Percentiles rank a stretch among this genome's conserved stretches.
Evolutionary conservation across 2,113 vertebrate species (phyloP).

Genomic region (Chionomys nivalis): DNA sequence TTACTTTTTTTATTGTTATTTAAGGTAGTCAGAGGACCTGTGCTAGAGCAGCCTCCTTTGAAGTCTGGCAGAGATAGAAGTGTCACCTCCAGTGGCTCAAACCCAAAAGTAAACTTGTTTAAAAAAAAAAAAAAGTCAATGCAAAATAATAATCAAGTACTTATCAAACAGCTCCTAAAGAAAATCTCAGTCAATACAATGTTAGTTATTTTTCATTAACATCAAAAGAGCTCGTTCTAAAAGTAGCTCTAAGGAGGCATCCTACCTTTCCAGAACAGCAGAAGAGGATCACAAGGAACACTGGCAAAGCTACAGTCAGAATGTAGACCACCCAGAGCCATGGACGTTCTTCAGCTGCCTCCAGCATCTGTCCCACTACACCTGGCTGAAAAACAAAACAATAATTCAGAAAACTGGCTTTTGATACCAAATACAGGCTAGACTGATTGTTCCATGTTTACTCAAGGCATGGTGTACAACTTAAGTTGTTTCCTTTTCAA

Average conservation of each 20-base stretch:
- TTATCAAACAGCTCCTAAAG: not conserved
- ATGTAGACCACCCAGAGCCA: slow-evolving; percentile 99
- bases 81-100: slow-evolving; percentile 9
- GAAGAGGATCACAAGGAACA: slow-evolving; percentile 96
- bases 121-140: not conserved
- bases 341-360: slow-evolving; percentile 95
- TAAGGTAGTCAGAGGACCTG: slow-evolving; percentile 81
- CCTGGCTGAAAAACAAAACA: slow-evolving; percentile 89
- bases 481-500: not conserved
- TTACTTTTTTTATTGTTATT: slow-evolving; percentile 87
- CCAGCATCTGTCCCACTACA: slow-evolving; percentile 95
- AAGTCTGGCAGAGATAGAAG: slow-evolving; percentile 27
- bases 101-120: not conserved
- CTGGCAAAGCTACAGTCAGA: slow-evolving; percentile 94
- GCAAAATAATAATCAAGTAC: not conserved
- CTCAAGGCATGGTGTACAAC: not conserved
- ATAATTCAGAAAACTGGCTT: not conserved
- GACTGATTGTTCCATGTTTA: not conserved
- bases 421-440: not conserved
- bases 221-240: slow-evolving; percentile 12
- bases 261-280: slow-evolving; percentile 98
- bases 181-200: slow-evolving; percentile 2
- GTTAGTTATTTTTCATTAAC: slow-evolving; percentile 14
- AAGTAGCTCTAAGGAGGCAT: not conserved
- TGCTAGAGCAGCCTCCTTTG: slow-evolving; percentile 68